Evolutionary conservation across 2,797 vertebrate species (phyloP).

Genomic region (Bryconaethiops microstoma): DNA sequence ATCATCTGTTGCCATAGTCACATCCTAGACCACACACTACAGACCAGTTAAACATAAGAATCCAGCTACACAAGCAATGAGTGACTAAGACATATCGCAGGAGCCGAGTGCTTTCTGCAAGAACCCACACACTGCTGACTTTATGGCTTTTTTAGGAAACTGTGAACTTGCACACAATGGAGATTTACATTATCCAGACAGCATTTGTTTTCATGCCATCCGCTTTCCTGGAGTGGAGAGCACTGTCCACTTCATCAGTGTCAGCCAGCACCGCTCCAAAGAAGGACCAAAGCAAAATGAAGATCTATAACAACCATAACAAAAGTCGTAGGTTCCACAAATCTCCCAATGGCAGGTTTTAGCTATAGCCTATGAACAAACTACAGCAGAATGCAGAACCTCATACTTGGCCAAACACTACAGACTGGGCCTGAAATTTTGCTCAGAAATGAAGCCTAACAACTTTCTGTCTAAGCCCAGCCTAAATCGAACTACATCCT

Average conservation of each 20-base stretch:
- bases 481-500: too few relatives aligned
- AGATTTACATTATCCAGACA: constrained; percentile 51
- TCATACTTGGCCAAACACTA: neutral
- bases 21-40: constrained; percentile 19
- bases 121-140: constrained; percentile 13
- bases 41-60: constrained; percentile 8
- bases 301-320: constrained; percentile 36
- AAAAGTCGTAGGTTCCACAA: neutral
- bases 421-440: neutral
- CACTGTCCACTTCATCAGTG: constrained; percentile 51
- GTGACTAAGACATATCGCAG: constrained; percentile 35
- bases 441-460: too few relatives aligned
- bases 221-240: constrained; percentile 41
- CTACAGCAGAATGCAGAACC: neutral
- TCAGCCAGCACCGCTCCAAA: constrained; percentile 42
- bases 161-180: constrained; percentile 30
- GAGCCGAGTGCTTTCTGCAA: constrained; percentile 18
- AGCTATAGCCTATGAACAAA: constrained; percentile 1
- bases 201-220: constrained; percentile 44
- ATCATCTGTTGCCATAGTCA: neutral
- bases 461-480: too few relatives aligned
- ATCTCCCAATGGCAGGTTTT: neutral
- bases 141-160: constrained; percentile 41
- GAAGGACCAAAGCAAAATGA: constrained; percentile 33
- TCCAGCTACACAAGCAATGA: constrained; percentile 24